Percentiles rank a stretch among this genome's conserved stretches.
Evolutionary conservation across 2,888 invertebrate species (phyloP).

Genomic region (Acrocera orbiculus): DNA sequence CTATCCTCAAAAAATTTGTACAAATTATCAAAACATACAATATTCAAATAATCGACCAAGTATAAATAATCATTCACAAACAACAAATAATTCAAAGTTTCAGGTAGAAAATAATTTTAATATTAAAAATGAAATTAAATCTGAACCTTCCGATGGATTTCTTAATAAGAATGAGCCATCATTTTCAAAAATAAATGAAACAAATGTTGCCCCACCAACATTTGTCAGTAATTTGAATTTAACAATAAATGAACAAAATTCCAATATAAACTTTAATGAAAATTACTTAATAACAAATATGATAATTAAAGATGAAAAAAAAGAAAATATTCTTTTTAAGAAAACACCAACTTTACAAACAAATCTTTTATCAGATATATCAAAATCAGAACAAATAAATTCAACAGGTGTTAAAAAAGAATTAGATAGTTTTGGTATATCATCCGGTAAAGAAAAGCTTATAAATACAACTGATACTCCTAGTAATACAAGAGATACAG

Average conservation of each 20-base stretch:
- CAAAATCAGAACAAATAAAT: no score
- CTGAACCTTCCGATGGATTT: conserved; percentile 11
- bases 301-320: conserved; percentile 7
- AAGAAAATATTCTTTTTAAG: no score
- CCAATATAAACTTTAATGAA: background rate
- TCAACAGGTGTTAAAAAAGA: conserved; percentile 21
- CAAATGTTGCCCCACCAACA: no score
- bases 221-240: no score
- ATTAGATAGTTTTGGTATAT: conserved; percentile 28
- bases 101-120: background rate
- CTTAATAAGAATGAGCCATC: no score
- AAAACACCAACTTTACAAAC: no score
- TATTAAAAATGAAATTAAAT: conserved; percentile 11
- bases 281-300: conserved; percentile 1
- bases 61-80: background rate
- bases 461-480: background rate
- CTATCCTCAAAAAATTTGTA: no score
- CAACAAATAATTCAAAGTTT: background rate
- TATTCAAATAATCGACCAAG: no score
- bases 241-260: background rate
- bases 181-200: no score
- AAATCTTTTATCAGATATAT: no score
- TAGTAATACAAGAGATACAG: background rate
- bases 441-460: conserved; percentile 15
- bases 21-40: no score